Percentiles rank a stretch among this genome's conserved stretches.
These are phyloP conservation scores for Gadopsis bispinosus DNA, from an alignment of 2,797 vertebrate genomes.

Conservation along the genomic window DNA sequence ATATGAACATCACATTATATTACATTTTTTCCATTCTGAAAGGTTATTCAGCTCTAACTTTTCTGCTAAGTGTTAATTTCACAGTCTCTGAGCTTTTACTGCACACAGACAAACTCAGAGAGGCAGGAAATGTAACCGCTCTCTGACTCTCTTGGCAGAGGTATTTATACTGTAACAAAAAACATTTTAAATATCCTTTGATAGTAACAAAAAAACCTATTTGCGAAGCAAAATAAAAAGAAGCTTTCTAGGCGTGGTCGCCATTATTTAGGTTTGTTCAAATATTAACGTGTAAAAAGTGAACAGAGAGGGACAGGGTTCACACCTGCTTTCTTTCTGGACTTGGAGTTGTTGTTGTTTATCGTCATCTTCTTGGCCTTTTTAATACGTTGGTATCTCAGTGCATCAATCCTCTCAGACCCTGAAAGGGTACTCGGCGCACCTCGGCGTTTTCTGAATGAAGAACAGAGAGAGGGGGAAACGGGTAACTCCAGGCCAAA, in stretches of 20 bases:
- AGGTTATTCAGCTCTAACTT: not conserved
- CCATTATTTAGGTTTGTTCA: not conserved
- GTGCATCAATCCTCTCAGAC: conserved; percentile 99
- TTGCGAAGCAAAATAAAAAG: not conserved
- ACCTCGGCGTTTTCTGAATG: conserved; percentile 87
- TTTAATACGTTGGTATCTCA: conserved; percentile 98
- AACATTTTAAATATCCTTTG: not conserved
- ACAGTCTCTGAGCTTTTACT: not conserved
- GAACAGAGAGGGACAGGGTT: conserved; percentile 15
- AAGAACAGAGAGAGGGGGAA: conserved; percentile 72
- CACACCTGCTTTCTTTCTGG: conserved; percentile 96
- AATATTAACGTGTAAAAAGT: not conserved
- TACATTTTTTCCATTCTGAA: too few species aligned
- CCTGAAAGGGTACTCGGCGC: conserved; percentile 90
- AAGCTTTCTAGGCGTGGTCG: not conserved
- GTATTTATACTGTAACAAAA: not conserved
- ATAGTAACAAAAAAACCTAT: not conserved
- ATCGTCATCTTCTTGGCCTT: conserved; percentile 97
- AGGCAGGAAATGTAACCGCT: not conserved
- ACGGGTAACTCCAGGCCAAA: conserved; percentile 78
- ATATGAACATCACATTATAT: not conserved
- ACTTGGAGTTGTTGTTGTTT: conserved; percentile 96
- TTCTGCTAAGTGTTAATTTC: not conserved
- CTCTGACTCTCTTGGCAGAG: not conserved
- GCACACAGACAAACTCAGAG: not conserved